Evolutionary conservation across 2,888 invertebrate genomes (phyloP), one percentile per base, ranked within the genome.

Genomic region (Therioaphis trifolii): DNA sequence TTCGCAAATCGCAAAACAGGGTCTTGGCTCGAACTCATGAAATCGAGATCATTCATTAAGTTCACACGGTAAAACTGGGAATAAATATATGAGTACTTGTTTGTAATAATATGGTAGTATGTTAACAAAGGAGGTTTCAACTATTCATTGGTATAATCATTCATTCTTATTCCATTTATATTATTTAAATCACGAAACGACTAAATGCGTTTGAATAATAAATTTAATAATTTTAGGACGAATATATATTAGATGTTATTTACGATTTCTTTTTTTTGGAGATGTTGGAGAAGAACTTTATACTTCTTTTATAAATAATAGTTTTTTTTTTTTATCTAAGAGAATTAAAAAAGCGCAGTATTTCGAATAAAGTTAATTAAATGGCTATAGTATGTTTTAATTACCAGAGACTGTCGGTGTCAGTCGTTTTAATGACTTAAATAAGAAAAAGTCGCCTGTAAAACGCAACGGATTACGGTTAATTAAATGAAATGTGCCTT

Each of bases 351-450:
- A 82, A 72, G 49, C 21, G n/a, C 52, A 80, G 21, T 61, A 69
- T 46, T 46, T 21, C 7, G 74, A 74, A 82, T 72, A 74, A 82
- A 74, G 63, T 72, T 63, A 82, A 82, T 82, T 82, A 74, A 82
- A 82, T 40, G 35, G 40, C 24, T 24, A 63, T 82, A 46, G 49
- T 40, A 49, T 74, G 49, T 82, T 82, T 82, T 74, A 74, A 82
- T 82, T 82, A 82, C 61, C 71, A 61, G 46, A 63, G 63, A 72
- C 82, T 82, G 82, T n/a, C 7, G 24, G 63, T 82, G 72, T 82
- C 80, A 80, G 69, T 71, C 12, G 61, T 74, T 82, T 72, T 52
- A 66, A 72, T 15, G 61, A 74, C 40, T 71, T 74, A 35, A 74
- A 63, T 74, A 82, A 74, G 72, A 63, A 72, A 71, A 61, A 72